These are phyloP conservation scores for Crocallis elinguaria DNA, from an alignment of 2,888 invertebrate genomes.

Conservation along the genomic window DNA sequence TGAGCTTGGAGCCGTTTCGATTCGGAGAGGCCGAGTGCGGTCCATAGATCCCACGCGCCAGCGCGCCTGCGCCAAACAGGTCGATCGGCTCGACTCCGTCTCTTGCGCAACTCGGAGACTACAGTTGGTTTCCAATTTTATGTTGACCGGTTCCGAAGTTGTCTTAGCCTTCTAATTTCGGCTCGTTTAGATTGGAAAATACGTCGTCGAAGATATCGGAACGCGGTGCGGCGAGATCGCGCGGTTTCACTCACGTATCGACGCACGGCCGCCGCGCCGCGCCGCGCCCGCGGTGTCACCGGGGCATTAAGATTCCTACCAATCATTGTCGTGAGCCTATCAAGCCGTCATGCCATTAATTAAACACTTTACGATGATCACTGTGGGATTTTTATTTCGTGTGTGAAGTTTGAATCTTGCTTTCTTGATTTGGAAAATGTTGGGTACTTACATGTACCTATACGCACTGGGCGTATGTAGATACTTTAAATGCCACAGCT, in stretches of 20 bases:
- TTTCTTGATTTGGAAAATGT: constrained; percentile 20
- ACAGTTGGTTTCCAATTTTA: constrained; percentile 85
- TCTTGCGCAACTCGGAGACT: constrained; percentile 78
- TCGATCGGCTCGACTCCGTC: constrained; percentile 64
- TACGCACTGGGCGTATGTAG: no score
- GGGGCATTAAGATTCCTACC: constrained; percentile 45
- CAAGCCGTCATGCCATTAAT: constrained; percentile 45
- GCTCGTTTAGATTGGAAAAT: constrained; percentile 83
- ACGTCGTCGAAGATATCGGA: constrained; percentile 57
- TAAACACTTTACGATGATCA: constrained; percentile 46
- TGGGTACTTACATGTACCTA: background rate
- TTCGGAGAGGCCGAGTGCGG: constrained; percentile 33
- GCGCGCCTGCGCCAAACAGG: constrained; percentile 71
- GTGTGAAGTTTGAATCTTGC: constrained; percentile 19
- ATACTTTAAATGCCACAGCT: no score
- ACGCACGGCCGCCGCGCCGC: constrained; percentile 15
- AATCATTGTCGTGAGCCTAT: constrained; percentile 44
- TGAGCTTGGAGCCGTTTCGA: constrained; percentile 34
- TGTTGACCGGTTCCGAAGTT: constrained; percentile 83
- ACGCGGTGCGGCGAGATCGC: constrained; percentile 29
- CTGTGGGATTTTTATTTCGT: constrained; percentile 38
- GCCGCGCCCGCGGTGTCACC: constrained; percentile 31
- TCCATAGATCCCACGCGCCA: constrained; percentile 76
- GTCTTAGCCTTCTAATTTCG: constrained; percentile 84
- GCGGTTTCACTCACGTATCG: constrained; percentile 49